These are phyloP conservation scores for Martes martes DNA, from an alignment of 2,113 vertebrate genomes.

Conservation along the genomic window DNA sequence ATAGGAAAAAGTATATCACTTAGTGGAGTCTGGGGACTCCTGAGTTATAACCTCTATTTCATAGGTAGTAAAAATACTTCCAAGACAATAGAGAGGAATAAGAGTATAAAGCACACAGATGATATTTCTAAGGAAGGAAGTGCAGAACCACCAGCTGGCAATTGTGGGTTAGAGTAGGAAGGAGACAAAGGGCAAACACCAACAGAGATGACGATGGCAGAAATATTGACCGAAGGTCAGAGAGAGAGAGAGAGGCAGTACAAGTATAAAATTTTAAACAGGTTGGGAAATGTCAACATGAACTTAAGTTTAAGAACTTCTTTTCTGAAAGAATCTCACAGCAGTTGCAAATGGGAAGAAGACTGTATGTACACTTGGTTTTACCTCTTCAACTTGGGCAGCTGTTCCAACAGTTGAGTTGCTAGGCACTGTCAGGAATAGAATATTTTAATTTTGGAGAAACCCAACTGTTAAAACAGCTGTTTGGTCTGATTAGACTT, in stretches of 20 bases:
- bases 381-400: slow-evolving; percentile 65
- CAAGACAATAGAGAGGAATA: neutral
- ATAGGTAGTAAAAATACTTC: neutral
- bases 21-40: neutral
- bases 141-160: neutral
- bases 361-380: slow-evolving; percentile 25
- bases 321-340: slow-evolving; percentile 53
- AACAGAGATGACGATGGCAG: neutral
- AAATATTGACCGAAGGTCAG: slow-evolving; percentile 42
- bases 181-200: neutral
- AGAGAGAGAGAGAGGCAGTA: neutral
- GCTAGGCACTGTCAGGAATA: slow-evolving; percentile 66
- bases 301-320: slow-evolving; percentile 35
- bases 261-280: slow-evolving; percentile 40
- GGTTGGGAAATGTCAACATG: slow-evolving; percentile 40
- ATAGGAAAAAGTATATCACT: neutral
- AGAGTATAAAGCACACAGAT: neutral
- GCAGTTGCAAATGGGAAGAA: slow-evolving; percentile 13
- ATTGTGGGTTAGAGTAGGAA: neutral
- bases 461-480: slow-evolving; percentile 72
- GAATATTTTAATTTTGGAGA: slow-evolving; percentile 73
- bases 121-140: neutral
- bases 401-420: slow-evolving; percentile 66
- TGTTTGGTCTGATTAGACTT: slow-evolving; percentile 64
- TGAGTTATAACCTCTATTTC: neutral